These are phyloP conservation scores for Beris morrisii DNA, from an alignment of 2,888 invertebrate genomes.

Conservation along the genomic window DNA sequence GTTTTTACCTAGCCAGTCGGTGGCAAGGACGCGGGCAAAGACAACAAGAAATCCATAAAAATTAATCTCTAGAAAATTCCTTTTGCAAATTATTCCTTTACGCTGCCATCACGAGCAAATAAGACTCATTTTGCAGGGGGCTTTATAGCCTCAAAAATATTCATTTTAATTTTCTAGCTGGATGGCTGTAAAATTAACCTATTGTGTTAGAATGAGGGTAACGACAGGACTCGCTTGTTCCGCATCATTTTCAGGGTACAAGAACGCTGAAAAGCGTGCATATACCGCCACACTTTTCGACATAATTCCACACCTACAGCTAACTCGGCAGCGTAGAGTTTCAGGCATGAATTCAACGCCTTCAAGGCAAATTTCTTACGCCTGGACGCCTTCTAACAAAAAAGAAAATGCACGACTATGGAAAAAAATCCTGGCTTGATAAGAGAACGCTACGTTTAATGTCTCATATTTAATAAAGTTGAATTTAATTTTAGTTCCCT, in stretches of 20 bases:
- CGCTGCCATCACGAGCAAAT: slow-evolving; percentile 37
- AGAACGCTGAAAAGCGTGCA: too few species aligned
- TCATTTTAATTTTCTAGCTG: slow-evolving; percentile 41
- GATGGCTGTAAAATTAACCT: slow-evolving; percentile 40
- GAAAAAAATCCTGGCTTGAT: slow-evolving; percentile 12
- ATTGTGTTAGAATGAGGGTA: slow-evolving; percentile 38
- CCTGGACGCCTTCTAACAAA: slow-evolving; percentile 32
- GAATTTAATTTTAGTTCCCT: slow-evolving; percentile 31
- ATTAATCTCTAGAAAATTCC: slow-evolving; percentile 47
- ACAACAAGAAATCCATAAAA: slow-evolving; percentile 44
- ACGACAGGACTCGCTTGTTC: slow-evolving; percentile 15
- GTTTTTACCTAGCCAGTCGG: slow-evolving; percentile 14
- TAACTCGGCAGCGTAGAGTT: slow-evolving; percentile 11
- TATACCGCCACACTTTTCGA: too few species aligned
- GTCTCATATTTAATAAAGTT: slow-evolving; percentile 38
- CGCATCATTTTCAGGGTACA: not conserved
- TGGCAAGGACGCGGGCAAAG: slow-evolving; percentile 16
- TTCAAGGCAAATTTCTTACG: slow-evolving; percentile 31
- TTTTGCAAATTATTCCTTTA: slow-evolving; percentile 36
- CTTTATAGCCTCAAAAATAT: slow-evolving; percentile 39
- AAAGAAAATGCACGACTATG: slow-evolving; percentile 6
- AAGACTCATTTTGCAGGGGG: slow-evolving; percentile 39
- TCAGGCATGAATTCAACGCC: slow-evolving; percentile 25
- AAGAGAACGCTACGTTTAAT: slow-evolving; percentile 32
- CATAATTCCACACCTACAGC: not conserved